phyloP scores from a whole-genome alignment of 2,888 invertebrate genomes.

The Bruchidius siliquastri region DNA sequence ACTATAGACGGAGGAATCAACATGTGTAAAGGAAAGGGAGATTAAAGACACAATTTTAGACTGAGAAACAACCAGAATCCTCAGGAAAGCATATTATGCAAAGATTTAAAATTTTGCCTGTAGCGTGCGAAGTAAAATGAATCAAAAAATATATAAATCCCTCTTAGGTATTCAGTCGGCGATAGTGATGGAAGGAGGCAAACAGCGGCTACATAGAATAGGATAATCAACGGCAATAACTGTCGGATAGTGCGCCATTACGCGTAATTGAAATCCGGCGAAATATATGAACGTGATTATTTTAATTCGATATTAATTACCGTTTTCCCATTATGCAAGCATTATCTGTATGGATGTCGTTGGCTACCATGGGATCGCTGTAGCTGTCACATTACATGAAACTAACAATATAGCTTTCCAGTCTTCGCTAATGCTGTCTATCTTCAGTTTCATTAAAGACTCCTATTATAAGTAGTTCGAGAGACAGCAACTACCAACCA shows the following conservation, averaged over 20 bases:
- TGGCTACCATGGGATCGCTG: not conserved
- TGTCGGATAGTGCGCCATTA: conserved; percentile 22
- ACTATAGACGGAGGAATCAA: too few relatives aligned
- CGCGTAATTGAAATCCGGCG: conserved; percentile 20
- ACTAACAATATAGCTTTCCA: not conserved
- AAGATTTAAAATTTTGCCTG: too few relatives aligned
- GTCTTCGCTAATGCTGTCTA: not conserved
- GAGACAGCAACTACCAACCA: too few relatives aligned
- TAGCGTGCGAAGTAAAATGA: too few relatives aligned
- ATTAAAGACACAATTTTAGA: too few relatives aligned
- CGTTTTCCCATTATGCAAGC: conserved; percentile 21
- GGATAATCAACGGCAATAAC: conserved; percentile 29
- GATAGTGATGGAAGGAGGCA: conserved; percentile 13
- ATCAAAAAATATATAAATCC: too few relatives aligned
- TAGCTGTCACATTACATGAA: not conserved
- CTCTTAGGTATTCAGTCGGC: conserved; percentile 16
- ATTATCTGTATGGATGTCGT: conserved; percentile 15
- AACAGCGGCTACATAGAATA: conserved; percentile 10
- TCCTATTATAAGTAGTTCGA: too few relatives aligned
- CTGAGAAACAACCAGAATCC: too few relatives aligned
- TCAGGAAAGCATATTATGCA: too few relatives aligned
- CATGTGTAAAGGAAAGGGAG: too few relatives aligned
- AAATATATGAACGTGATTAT: conserved; percentile 21
- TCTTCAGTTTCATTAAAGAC: not conserved
- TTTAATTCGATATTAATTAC: conserved; percentile 27